These are phyloP conservation scores for Acrossocheilus wenchowensis DNA, from an alignment of 2,797 vertebrate species.

Conservation along the genomic window DNA sequence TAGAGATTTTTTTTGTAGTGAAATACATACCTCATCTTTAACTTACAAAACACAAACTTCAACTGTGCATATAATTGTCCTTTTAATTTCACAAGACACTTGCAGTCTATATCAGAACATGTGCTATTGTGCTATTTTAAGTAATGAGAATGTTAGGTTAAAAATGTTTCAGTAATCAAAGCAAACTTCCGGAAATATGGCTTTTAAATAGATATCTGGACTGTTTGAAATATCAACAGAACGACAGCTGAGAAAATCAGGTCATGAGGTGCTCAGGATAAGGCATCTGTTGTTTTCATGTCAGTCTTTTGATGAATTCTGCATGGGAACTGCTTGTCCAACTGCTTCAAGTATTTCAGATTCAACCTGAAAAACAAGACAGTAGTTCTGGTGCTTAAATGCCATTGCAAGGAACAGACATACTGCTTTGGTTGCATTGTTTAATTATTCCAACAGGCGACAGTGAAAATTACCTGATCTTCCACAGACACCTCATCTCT, in stretches of 20 bases:
- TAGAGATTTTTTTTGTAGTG: background rate
- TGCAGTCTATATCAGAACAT: conserved; percentile 1
- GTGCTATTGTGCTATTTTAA: conserved; percentile 32
- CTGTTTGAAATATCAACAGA: conserved; percentile 27
- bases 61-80: background rate
- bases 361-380: conserved; percentile 64
- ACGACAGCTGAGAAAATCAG: conserved; percentile 54
- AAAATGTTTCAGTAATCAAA: conserved; percentile 4
- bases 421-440: background rate
- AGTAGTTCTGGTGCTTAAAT: background rate
- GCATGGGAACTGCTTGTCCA: conserved; percentile 63
- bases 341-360: conserved; percentile 65
- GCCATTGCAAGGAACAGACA: background rate
- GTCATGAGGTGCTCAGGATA: conserved; percentile 65
- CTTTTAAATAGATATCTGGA: conserved; percentile 36
- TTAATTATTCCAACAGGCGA: background rate
- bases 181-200: conserved; percentile 41
- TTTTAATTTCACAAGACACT: conserved; percentile 14
- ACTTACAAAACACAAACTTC: background rate
- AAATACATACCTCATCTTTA: background rate
- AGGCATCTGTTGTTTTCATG: conserved; percentile 58
- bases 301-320: conserved; percentile 59
- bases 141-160: conserved; percentile 17
- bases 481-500: conserved; percentile 73
- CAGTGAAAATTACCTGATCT: conserved; percentile 71